phyloP scores from a whole-genome alignment of 2,888 invertebrate genomes.

The Sphinx pinastri region DNA sequence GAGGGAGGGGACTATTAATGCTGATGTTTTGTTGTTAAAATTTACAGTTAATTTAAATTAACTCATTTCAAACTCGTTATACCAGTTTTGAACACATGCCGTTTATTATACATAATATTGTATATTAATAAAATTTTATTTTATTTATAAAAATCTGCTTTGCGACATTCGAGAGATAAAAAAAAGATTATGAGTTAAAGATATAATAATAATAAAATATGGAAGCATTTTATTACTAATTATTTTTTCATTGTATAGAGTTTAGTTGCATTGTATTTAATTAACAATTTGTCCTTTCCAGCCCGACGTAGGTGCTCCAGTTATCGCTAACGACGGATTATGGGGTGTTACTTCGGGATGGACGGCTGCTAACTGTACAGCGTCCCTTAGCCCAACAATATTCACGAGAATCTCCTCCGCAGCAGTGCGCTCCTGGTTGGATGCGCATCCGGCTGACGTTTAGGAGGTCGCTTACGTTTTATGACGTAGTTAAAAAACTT shows the following conservation, averaged over 20 bases:
- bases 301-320: conserved; percentile 73
- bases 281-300: conserved; percentile 37
- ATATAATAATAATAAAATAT: too few species aligned
- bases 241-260: too few species aligned
- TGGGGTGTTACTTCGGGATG: conserved; percentile 78
- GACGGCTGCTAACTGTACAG: conserved; percentile 49
- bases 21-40: neutral
- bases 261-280: too few species aligned
- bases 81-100: too few species aligned
- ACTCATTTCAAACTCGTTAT: too few species aligned
- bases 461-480: neutral
- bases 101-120: too few species aligned
- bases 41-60: too few species aligned
- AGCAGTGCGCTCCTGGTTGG: conserved; percentile 57
- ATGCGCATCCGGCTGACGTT: conserved; percentile 29
- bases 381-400: conserved; percentile 55
- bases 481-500: neutral
- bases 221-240: too few species aligned
- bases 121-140: too few species aligned
- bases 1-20: conserved; percentile 7
- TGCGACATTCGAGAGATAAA: too few species aligned
- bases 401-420: conserved; percentile 58
- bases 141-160: too few species aligned
- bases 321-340: conserved; percentile 63
- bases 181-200: too few species aligned